Evolutionary conservation across 1,140 invertebrate species (phyloP), one percentile per base, ranked within the genome.

Genomic region (Drosophila watanabei): DNA sequence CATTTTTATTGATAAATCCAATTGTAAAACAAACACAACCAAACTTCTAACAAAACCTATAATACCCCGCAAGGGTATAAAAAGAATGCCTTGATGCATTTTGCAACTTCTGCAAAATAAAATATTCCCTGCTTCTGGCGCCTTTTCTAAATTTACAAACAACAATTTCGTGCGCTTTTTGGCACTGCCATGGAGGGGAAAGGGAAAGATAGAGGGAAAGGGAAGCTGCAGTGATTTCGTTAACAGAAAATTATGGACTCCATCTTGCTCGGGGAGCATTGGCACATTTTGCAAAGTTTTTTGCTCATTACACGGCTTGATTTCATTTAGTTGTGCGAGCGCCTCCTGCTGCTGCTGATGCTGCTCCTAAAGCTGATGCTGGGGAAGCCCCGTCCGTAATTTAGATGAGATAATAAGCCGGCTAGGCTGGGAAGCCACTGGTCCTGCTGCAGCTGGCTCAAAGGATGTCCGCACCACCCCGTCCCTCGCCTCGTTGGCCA

Each of bases 261-360:
- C 69, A 39, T 45, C 57, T 75, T 54, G 48, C 41, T 61, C 35
- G 63, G 37, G 48, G 33, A 39, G 69, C 57, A 73, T 75, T 75
- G 72, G 64, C 41, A 78, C 56, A 75, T 75, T 71, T 70, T 71
- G 20, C 41, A 69, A 69, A 78, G 49, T 79, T 79, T 79, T 79
- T 79, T 62, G 79, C 79, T 81, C 64, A 77, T 81, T 81, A 82
- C 79, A 82, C 78, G 79, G 57, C 79, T 82, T 82, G 80, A 78
- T 82, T 82, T 82, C 79, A 82, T 82, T 82, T 77, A 72, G 48
- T 63, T 54, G 30, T 20, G 41, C 13, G n/a, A 39, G 24, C 43
- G 64, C 10, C 28, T 13, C 28, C 52, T 6, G 14, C n/a, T 4
- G 46, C 18, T 10, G 5, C 39, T n/a, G 16, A 4, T 14, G 33